Evolutionary conservation across 2,113 vertebrate species (phyloP).

Genomic region (Papio anubis): DNA sequence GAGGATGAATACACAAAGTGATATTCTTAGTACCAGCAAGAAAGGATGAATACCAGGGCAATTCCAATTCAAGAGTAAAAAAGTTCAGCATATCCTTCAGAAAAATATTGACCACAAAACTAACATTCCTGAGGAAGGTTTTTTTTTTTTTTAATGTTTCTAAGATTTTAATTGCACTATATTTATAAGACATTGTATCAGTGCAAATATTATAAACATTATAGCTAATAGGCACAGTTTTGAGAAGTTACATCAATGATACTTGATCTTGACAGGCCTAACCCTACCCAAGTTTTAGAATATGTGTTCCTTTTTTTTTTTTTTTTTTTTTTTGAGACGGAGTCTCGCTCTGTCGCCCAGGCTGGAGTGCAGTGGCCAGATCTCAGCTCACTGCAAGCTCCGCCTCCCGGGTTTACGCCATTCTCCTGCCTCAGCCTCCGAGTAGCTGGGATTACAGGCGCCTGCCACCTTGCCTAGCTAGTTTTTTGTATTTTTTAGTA

Average conservation of each 20-base stretch:
- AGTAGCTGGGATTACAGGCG: too few relatives aligned
- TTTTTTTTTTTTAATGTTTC: background rate
- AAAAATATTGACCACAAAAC: constrained; percentile 7
- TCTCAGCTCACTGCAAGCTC: too few relatives aligned
- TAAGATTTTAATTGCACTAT: constrained; percentile 28
- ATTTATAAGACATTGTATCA: background rate
- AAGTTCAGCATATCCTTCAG: background rate
- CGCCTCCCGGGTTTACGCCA: too few relatives aligned
- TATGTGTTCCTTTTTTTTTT: background rate
- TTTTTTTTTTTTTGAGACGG: too few relatives aligned
- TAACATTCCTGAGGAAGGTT: background rate
- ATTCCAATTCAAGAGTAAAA: background rate
- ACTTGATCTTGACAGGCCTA: background rate
- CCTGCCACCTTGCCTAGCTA: too few relatives aligned
- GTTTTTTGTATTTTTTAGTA: too few relatives aligned
- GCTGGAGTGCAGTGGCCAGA: too few relatives aligned
- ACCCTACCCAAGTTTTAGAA: background rate
- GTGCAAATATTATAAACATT: background rate
- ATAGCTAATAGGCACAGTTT: background rate
- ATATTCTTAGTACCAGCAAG: background rate
- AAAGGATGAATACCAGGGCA: background rate
- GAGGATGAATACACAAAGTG: background rate
- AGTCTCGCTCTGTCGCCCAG: too few relatives aligned
- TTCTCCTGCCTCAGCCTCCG: too few relatives aligned
- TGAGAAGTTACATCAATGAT: background rate